Base-by-base conservation (phyloP, 2,888 invertebrate species). In the Drosophila eohydei region DNA sequence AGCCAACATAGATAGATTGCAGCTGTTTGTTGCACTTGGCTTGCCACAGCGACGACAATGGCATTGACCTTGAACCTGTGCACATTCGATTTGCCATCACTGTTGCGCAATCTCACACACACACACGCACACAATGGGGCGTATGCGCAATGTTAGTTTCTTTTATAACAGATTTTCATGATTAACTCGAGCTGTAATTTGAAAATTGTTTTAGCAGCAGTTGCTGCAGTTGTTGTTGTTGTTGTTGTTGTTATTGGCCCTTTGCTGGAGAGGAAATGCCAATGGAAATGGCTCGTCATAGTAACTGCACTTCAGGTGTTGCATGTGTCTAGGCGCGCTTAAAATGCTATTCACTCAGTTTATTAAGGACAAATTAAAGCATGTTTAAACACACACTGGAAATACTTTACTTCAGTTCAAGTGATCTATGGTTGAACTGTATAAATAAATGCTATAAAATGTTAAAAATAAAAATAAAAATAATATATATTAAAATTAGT, bases 221-320 rank as follows among this genome's bases (percentile, higher is more conserved):
- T 62, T 73, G 60, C 44, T 36, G 40, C 7, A 6, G 11, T 9
- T 48, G 52, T 38, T 40, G 56, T 43, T 46, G 51, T 36, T 34
- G 32, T 50, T 36, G 34, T 14, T 21, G 51, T 36, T 43, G 54
- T 46, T 55, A 48, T 36, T 50, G 38, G 40, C 67, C 71, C 43
- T 68, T 40, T 43, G 41, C 60, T 52, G 50, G 59, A 61, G 57
- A 80, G 83, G 86, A 83, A 88, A 88, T 88, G 58, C 86, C 61
- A 30, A 9, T 56, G n/a, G 43, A 36, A 16, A 44, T 60, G 54
- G 55, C 60, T 63, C 70, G 74, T 85, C 72, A 82, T 78, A 51
- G 62, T 57, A 59, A 61, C 63, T 64, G 46, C 64, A 61, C 16
- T 48, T 58, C 51, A 43, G n/a, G 21, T 62, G 74, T 30, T 54